Percentiles rank a stretch among this genome's conserved stretches.
phyloP scores from a whole-genome alignment of 1,140 invertebrate species.

The Oppia nitens region DNA sequence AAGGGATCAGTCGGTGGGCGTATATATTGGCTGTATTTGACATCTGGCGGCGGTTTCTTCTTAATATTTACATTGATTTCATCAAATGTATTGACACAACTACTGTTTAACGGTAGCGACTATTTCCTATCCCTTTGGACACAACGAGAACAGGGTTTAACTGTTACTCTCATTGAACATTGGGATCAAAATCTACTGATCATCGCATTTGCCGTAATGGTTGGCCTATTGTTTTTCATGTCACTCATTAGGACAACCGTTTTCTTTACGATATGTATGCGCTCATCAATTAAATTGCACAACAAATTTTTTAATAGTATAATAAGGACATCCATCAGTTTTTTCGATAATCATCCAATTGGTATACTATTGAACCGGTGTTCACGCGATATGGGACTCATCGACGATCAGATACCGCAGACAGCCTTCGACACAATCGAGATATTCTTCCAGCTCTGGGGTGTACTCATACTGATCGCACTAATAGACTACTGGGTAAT shows the following conservation, averaged over 20 bases:
- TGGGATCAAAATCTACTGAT: conserved; percentile 26
- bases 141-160: not conserved
- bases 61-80: conserved; percentile 14
- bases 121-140: conserved; percentile 20
- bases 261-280: conserved; percentile 61
- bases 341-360: conserved; percentile 64
- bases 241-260: conserved; percentile 39
- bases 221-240: conserved; percentile 27
- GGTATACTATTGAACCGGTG: conserved; percentile 56
- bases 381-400: conserved; percentile 65
- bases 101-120: conserved; percentile 22
- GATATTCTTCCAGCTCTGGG: not conserved
- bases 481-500: not conserved
- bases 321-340: conserved; percentile 59
- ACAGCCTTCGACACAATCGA: conserved; percentile 49
- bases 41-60: conserved; percentile 19
- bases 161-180: conserved; percentile 8
- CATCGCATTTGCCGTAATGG: conserved; percentile 28
- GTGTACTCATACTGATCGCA: not conserved
- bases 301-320: conserved; percentile 66
- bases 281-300: conserved; percentile 57
- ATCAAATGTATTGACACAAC: conserved; percentile 19
- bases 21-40: conserved; percentile 21
- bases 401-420: conserved; percentile 64
- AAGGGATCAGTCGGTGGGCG: conserved; percentile 7